Percentiles rank a stretch among this genome's conserved stretches.
These are phyloP conservation scores for Olivierus martensii DNA, from an alignment of 1,140 invertebrate genomes.

Conservation along the genomic window DNA sequence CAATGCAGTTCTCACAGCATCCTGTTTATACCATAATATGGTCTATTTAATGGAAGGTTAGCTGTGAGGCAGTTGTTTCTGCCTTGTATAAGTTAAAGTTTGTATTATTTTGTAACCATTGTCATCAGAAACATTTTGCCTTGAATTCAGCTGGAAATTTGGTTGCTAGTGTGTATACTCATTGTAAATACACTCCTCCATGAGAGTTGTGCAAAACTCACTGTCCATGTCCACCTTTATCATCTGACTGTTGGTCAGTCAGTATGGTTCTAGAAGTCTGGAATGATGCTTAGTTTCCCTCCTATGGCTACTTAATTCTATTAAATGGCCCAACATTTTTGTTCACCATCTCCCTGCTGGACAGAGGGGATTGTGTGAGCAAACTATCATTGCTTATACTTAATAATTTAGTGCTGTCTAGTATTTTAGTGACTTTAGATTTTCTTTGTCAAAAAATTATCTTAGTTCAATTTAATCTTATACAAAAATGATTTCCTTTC, in stretches of 20 bases:
- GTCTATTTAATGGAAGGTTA: background rate
- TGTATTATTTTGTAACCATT: constrained; percentile 18
- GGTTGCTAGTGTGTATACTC: constrained; percentile 13
- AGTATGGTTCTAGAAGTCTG: constrained; percentile 5
- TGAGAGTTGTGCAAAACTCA: constrained; percentile 10
- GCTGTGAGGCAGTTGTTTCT: background rate
- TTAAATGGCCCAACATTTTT: no score
- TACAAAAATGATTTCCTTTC: no score
- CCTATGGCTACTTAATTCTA: constrained; percentile 13
- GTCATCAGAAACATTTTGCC: constrained; percentile 11
- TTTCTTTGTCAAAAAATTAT: no score
- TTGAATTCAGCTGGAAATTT: constrained; percentile 11
- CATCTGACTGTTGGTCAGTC: background rate
- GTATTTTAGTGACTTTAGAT: no score
- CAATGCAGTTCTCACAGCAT: constrained; percentile 1
- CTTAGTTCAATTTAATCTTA: no score
- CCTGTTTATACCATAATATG: constrained; percentile 1
- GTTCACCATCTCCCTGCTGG: constrained; percentile 11
- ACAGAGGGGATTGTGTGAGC: constrained; percentile 4
- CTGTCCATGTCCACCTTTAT: constrained; percentile 11
- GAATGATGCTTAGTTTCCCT: constrained; percentile 1
- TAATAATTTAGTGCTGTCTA: no score
- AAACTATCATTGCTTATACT: no score
- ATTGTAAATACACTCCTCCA: constrained; percentile 13
- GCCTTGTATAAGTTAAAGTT: constrained; percentile 11